Evolutionary conservation across 2,888 invertebrate genomes (phyloP).

Genomic region (Pyrrhosoma nymphula): DNA sequence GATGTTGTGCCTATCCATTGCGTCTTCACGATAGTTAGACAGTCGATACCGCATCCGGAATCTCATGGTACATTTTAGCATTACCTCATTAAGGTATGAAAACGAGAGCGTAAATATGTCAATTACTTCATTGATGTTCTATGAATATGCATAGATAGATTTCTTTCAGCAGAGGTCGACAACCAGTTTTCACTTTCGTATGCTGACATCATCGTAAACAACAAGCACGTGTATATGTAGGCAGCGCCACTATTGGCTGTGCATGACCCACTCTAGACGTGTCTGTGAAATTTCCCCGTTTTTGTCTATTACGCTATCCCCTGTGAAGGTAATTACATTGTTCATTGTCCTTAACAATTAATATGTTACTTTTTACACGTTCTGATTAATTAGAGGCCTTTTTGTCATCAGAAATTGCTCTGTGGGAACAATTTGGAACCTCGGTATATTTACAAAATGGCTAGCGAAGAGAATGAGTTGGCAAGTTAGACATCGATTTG

Average conservation of each 20-base stretch:
- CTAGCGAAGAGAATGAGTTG: conserved; percentile 54
- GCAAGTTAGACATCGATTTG: conserved; percentile 60
- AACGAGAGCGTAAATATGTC: no score
- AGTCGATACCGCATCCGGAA: no score
- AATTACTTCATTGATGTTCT: background rate
- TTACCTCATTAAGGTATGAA: no score
- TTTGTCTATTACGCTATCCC: background rate
- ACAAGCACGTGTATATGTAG: conserved; percentile 39
- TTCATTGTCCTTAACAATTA: background rate
- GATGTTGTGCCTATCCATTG: no score
- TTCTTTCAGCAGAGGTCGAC: background rate
- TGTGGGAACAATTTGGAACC: background rate
- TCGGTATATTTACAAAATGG: conserved; percentile 34
- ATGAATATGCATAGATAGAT: background rate
- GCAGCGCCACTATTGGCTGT: conserved; percentile 60
- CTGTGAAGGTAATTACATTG: conserved; percentile 32
- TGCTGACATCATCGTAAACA: conserved; percentile 62
- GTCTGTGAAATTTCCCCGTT: conserved; percentile 38
- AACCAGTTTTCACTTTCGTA: conserved; percentile 53
- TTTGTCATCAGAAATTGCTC: background rate
- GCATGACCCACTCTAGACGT: conserved; percentile 38
- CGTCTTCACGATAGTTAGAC: no score
- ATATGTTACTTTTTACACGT: background rate
- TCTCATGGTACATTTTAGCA: no score
- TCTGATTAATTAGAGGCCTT: background rate